A percentile compares a stretch with the other conserved stretches of the same genome.
Conservation (phyloP, 2,888 invertebrate genomes). For the Abscondita cerata region DNA sequence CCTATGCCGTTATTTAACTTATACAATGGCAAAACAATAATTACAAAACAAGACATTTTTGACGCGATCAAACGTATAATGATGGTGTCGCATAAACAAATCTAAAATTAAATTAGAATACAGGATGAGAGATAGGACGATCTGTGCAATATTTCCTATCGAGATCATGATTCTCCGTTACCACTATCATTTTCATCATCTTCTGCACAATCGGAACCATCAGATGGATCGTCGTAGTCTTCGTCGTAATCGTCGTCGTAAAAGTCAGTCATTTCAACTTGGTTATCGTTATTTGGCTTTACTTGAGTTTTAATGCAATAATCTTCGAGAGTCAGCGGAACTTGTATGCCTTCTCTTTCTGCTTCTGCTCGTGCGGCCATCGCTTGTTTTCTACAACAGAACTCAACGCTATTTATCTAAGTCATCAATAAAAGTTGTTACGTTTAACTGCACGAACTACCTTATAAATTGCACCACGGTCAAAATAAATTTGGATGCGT, state of each 20-base stretch:
- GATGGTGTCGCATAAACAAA: slow-evolving; percentile 15
- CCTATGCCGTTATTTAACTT: too few relatives aligned
- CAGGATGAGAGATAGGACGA: slow-evolving; percentile 26
- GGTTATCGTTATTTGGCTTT: slow-evolving; percentile 80
- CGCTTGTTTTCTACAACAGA: slow-evolving; percentile 86
- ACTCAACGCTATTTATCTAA: too few relatives aligned
- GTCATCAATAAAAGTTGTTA: too few relatives aligned
- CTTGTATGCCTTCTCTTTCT: slow-evolving; percentile 94
- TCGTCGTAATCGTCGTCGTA: slow-evolving; percentile 95
- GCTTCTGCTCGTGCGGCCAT: slow-evolving; percentile 94
- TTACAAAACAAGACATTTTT: too few relatives aligned
- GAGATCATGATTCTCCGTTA: slow-evolving; percentile 87
- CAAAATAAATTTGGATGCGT: too few relatives aligned
- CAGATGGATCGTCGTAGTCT: slow-evolving; percentile 69
- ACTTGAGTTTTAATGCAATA: slow-evolving; percentile 95
- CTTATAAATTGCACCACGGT: too few relatives aligned
- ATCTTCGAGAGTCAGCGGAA: slow-evolving; percentile 97
- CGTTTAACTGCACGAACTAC: too few relatives aligned
- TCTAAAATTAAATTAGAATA: slow-evolving; percentile 19
- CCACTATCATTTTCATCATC: slow-evolving; percentile 92
- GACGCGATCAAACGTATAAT: too few relatives aligned
- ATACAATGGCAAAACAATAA: too few relatives aligned
- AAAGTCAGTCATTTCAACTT: slow-evolving; percentile 92
- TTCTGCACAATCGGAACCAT: slow-evolving; percentile 76
- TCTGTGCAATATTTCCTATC: slow-evolving; percentile 12